Conservation (phyloP, 2,888 invertebrate species). For the Caenorhabditis zanzibari region DNA sequence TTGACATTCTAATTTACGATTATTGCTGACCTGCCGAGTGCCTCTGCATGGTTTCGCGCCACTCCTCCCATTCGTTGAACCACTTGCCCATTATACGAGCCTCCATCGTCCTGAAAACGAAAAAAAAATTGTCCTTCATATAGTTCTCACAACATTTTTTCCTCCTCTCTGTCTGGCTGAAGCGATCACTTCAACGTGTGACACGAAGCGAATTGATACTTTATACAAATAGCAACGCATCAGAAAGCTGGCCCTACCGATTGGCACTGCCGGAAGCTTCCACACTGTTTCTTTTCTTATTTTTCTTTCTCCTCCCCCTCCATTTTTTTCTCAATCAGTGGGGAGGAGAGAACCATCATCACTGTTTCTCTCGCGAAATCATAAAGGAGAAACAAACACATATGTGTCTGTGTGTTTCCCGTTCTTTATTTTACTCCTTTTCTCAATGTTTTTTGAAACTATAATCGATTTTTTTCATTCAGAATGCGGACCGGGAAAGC, state of each 20-base stretch:
- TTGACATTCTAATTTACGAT: constrained; percentile 11
- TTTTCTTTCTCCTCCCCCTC: constrained; percentile 26
- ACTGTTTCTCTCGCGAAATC: constrained; percentile 28
- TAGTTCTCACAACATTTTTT: constrained; percentile 27
- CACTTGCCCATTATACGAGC: constrained; percentile 88
- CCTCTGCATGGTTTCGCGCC: constrained; percentile 93
- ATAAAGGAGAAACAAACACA: constrained; percentile 36
- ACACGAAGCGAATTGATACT: constrained; percentile 53
- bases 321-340: constrained; percentile 17
- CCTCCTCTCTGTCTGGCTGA: neutral
- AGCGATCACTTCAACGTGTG: constrained; percentile 35
- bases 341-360: constrained; percentile 17
- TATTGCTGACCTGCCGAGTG: constrained; percentile 87
- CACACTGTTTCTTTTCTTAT: constrained; percentile 31
- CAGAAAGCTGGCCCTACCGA: constrained; percentile 48
- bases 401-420: constrained; percentile 27
- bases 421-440: constrained; percentile 11
- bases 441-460: neutral
- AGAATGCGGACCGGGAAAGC: constrained; percentile 46
- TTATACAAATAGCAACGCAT: constrained; percentile 61
- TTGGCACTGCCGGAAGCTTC: constrained; percentile 56
- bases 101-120: constrained; percentile 90
- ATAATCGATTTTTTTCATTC: neutral
- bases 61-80: constrained; percentile 91
- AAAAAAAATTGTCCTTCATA: neutral